These are phyloP conservation scores for Brachycybe producta DNA, from an alignment of 2,888 invertebrate species.

Conservation along the genomic window DNA sequence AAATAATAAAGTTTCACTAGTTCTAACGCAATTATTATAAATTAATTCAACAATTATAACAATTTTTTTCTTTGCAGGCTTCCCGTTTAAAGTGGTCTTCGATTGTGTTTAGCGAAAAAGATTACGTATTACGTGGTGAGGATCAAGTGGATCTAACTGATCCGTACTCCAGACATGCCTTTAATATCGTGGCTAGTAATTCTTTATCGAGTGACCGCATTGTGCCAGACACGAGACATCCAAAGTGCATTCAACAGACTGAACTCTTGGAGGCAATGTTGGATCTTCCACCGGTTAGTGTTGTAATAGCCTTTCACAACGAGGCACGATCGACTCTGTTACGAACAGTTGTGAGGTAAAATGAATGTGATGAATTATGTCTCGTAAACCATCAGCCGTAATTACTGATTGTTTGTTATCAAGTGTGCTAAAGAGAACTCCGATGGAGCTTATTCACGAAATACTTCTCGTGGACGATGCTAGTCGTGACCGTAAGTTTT, in stretches of 20 bases:
- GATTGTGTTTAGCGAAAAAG: conserved; percentile 4
- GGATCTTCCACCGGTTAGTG: conserved; percentile 33
- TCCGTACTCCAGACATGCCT: conserved; percentile 18
- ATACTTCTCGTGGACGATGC: conserved; percentile 30
- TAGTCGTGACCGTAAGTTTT: conserved; percentile 28
- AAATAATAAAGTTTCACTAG: no score
- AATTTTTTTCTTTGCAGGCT: no score
- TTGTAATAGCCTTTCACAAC: conserved; percentile 40
- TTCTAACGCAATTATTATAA: no score
- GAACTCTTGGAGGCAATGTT: conserved; percentile 28
- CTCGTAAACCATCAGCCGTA: no score
- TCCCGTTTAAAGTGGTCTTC: no score
- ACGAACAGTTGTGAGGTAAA: conserved; percentile 28
- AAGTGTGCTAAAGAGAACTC: conserved; percentile 26
- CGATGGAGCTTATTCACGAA: conserved; percentile 27
- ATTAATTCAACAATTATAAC: no score
- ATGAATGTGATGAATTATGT: neutral
- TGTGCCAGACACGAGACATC: conserved; percentile 19
- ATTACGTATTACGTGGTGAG: conserved; percentile 7
- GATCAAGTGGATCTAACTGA: conserved; percentile 5
- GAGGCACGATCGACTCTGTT: conserved; percentile 33
- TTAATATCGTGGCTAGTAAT: conserved; percentile 20
- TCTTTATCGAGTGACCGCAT: conserved; percentile 13
- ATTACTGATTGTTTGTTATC: conserved; percentile 3
- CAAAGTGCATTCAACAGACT: conserved; percentile 29